phyloP scores from a whole-genome alignment of 2,113 vertebrate genomes.

The Phyllostomus discolor region DNA sequence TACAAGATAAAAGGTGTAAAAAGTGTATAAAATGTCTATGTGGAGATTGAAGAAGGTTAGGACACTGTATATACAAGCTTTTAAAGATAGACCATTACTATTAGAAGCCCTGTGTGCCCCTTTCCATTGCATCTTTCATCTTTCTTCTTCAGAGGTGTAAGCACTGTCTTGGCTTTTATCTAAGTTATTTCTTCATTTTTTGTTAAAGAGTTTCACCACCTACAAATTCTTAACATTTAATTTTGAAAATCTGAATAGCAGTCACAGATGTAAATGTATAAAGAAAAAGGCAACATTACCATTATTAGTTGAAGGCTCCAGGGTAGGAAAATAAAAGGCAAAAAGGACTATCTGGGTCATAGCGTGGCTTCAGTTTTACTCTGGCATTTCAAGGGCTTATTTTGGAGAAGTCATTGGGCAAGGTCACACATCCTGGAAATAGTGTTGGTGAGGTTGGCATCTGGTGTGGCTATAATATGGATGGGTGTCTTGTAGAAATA shows the following conservation, averaged over 20 bases:
- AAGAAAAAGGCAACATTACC: background rate
- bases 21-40: background rate
- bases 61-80: background rate
- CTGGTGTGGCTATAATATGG: background rate
- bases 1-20: background rate
- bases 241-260: constrained; percentile 27
- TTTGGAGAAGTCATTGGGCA: background rate
- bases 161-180: background rate
- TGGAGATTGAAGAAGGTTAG: background rate
- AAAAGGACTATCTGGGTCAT: background rate
- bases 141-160: background rate
- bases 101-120: background rate
- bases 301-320: background rate
- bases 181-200: background rate
- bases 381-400: background rate
- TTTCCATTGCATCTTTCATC: background rate
- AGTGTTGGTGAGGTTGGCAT: background rate
- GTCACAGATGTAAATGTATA: background rate
- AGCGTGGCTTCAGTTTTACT: background rate
- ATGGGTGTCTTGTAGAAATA: background rate
- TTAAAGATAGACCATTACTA: background rate
- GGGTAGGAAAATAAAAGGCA: background rate
- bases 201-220: background rate
- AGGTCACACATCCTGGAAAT: background rate
- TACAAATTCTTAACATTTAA: background rate